Conservation (phyloP, 2,888 invertebrate species). For the Lomographa bimaculata region DNA sequence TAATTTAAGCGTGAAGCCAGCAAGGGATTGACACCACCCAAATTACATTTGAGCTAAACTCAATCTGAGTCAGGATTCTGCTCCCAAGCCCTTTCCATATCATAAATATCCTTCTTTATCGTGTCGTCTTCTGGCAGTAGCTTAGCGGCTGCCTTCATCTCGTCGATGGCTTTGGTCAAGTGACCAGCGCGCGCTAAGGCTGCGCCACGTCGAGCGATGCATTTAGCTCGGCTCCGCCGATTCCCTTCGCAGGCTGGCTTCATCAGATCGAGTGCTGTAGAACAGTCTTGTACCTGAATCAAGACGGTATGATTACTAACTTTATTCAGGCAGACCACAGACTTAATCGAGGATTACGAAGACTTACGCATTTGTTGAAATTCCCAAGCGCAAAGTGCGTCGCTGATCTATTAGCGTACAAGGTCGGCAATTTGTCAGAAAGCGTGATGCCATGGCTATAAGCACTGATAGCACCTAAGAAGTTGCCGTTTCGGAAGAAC, state of each 20-base stretch:
- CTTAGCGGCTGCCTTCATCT: constrained; percentile 89
- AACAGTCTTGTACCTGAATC: constrained; percentile 78
- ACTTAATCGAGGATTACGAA: too few relatives aligned
- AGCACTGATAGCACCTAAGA: constrained; percentile 91
- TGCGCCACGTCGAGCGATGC: constrained; percentile 89
- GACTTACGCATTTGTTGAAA: constrained; percentile 86
- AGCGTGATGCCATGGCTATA: constrained; percentile 91
- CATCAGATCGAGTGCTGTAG: constrained; percentile 88
- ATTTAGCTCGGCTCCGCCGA: constrained; percentile 87
- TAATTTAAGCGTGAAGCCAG: too few relatives aligned
- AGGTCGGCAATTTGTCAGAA: constrained; percentile 87
- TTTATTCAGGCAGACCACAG: too few relatives aligned
- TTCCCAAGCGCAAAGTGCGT: constrained; percentile 91
- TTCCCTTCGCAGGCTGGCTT: constrained; percentile 89
- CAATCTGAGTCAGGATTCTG: constrained; percentile 87
- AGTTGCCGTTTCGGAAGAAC: constrained; percentile 89
- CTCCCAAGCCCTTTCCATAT: constrained; percentile 91
- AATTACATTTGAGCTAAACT: too few relatives aligned
- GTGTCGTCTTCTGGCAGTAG: constrained; percentile 85
- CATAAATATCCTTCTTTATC: constrained; percentile 85
- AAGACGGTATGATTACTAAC: too few relatives aligned
- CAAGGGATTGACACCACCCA: too few relatives aligned
- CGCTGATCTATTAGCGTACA: constrained; percentile 90
- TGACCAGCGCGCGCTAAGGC: constrained; percentile 88
- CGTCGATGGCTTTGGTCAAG: constrained; percentile 87